Evolutionary conservation across 2,888 invertebrate genomes (phyloP).

Genomic region (Zygaena filipendulae): DNA sequence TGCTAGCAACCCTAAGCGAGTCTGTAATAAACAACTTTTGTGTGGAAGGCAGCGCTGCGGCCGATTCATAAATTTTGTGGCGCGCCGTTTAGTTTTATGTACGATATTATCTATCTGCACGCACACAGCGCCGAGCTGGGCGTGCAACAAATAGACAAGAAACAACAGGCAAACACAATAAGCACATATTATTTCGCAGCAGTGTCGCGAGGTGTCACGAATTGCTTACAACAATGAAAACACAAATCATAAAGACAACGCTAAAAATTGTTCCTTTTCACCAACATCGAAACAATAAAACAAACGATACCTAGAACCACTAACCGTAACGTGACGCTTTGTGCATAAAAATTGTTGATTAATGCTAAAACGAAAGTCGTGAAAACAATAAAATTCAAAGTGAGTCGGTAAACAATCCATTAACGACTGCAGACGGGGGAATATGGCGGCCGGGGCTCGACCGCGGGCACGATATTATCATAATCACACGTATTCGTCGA

Average conservation of each 20-base stretch:
- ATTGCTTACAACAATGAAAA: too few relatives aligned
- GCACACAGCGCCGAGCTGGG: constrained; percentile 25
- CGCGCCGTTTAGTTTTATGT: constrained; percentile 61
- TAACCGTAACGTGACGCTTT: constrained; percentile 15
- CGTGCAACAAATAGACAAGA: too few relatives aligned
- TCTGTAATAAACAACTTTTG: constrained; percentile 60
- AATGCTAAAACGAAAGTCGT: constrained; percentile 21
- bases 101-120: constrained; percentile 57
- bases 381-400: constrained; percentile 26
- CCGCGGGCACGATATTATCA: constrained; percentile 46
- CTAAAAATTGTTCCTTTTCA: too few relatives aligned
- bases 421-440: constrained; percentile 42
- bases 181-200: constrained; percentile 21
- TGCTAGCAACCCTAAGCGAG: constrained; percentile 49
- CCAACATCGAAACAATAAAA: too few relatives aligned
- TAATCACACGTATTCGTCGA: constrained; percentile 61
- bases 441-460: constrained; percentile 38
- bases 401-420: constrained; percentile 48
- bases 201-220: constrained; percentile 19
- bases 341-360: constrained; percentile 27
- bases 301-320: too few relatives aligned
- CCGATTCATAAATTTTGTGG: constrained; percentile 62
- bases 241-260: constrained; percentile 17
- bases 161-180: constrained; percentile 16
- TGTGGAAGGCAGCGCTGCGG: constrained; percentile 59